Base-by-base conservation (phyloP, 1,140 invertebrate genomes). In the Cheumatopsyche charites region DNA sequence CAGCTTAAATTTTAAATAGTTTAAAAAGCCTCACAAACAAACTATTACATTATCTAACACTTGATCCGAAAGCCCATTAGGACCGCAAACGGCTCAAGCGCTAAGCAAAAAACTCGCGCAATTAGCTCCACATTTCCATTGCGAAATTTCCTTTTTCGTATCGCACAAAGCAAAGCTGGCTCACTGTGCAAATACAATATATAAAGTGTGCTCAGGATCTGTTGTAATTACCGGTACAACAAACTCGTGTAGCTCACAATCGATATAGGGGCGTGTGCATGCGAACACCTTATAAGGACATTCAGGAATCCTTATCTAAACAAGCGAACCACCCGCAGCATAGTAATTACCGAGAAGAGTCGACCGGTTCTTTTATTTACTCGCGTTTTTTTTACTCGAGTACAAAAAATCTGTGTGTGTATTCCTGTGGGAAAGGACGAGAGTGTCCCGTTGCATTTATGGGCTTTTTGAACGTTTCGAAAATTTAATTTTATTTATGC, bases 291-390 rank as follows among this genome's bases (percentile, higher is more conserved):
- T 55, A 63, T 36, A 52, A 45, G 47, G 70, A 21, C 47, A 72
- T 62, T 65, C 65, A 72, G 70, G 47, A 72, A 72, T 72, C 62
- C 71, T 73, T 73, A 73, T 73, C 71, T 47, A 67, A 68, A 66
- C 36, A 49, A 63, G 58, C 29, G 55, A 41, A 26, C 71, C 62
- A 67, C 71, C 62, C 26, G 49, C 52, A 67, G 71, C 71, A 68
- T 73, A 73, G 71, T 73, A 73, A 73, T 73, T 73, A 73, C 45
- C 43, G 55, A 45, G 42, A 58, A 7, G 21, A 52, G 19, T 19
- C 9, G 55, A 58, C 55, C 23, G 23, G 55, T 58, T 58, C 17
- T 25, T 25, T 47, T 25, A 25, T 58, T 58, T 58, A 58, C 29
- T 58, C 25, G n/a, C 25, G 25, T 25, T 25, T 58, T 58, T 58